These are phyloP conservation scores for Calycopis cecrops DNA, from an alignment of 1,140 invertebrate genomes.

Conservation along the genomic window DNA sequence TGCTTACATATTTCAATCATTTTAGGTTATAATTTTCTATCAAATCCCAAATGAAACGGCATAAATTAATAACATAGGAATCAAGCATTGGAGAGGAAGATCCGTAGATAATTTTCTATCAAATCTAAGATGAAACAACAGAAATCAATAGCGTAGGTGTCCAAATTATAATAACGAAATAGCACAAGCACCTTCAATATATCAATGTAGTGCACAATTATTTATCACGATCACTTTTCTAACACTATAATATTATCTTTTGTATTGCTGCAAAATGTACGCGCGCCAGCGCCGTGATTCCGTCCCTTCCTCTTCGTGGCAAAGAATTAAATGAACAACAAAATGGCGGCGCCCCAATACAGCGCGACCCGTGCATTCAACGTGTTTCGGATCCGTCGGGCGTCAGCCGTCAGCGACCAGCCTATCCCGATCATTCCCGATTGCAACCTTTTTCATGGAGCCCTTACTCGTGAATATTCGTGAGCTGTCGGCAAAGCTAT, in stretches of 20 bases:
- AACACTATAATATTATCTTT: conserved; percentile 13
- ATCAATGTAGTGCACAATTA: conserved; percentile 1
- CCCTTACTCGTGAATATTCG: too few relatives aligned
- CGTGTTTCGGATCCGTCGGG: background rate
- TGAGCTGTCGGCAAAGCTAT: too few relatives aligned
- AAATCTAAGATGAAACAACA: background rate
- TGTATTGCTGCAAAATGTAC: conserved; percentile 6
- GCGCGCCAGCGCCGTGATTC: conserved; percentile 28
- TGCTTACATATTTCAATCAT: too few relatives aligned
- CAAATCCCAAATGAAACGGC: too few relatives aligned
- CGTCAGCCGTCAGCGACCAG: background rate
- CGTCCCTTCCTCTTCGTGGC: conserved; percentile 23
- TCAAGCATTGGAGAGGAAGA: too few relatives aligned
- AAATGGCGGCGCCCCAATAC: conserved; percentile 35
- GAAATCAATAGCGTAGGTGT: background rate
- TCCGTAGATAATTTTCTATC: too few relatives aligned
- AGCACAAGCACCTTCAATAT: conserved; percentile 1
- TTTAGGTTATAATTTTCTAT: too few relatives aligned
- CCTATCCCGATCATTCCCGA: too few relatives aligned
- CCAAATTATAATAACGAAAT: background rate
- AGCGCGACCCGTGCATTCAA: background rate
- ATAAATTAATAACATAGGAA: too few relatives aligned
- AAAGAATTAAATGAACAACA: conserved; percentile 38
- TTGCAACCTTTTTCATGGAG: too few relatives aligned
- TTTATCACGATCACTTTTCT: conserved; percentile 8